These are phyloP conservation scores for Cavia porcellus DNA, from an alignment of 2,113 vertebrate genomes.

Conservation along the genomic window DNA sequence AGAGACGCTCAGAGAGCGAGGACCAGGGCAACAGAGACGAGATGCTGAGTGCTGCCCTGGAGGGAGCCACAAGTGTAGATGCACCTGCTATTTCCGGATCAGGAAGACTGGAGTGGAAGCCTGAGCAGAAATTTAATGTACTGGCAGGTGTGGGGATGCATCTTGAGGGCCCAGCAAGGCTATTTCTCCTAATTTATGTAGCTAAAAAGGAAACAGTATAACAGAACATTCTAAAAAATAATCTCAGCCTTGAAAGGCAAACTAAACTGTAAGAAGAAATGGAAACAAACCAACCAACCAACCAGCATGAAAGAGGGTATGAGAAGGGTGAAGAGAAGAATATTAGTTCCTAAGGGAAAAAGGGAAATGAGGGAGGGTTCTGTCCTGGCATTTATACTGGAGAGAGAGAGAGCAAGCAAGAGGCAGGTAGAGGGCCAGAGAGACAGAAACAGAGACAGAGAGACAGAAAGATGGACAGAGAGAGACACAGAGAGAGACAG, in stretches of 20 bases:
- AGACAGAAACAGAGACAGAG: not conserved
- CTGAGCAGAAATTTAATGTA: not conserved
- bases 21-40: not conserved
- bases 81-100: not conserved
- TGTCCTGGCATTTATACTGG: not conserved
- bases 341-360: not conserved
- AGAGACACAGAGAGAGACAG: not conserved
- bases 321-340: not conserved
- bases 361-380: not conserved
- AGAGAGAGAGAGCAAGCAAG: not conserved
- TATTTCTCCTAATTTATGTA: not conserved
- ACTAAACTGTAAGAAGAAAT: not conserved
- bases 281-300: not conserved
- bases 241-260: not conserved
- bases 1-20: not conserved
- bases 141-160: not conserved
- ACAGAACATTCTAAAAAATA: not conserved
- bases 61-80: rapidly evolving
- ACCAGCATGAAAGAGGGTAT: not conserved
- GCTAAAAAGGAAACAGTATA: not conserved
- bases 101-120: not conserved
- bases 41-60: not conserved
- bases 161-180: not conserved
- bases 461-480: not conserved
- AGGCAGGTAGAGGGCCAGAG: not conserved